A percentile compares a stretch with the other conserved stretches of the same genome.
These are phyloP conservation scores for Ceratina calcarata DNA, from an alignment of 1,140 invertebrate species.

Conservation along the genomic window DNA sequence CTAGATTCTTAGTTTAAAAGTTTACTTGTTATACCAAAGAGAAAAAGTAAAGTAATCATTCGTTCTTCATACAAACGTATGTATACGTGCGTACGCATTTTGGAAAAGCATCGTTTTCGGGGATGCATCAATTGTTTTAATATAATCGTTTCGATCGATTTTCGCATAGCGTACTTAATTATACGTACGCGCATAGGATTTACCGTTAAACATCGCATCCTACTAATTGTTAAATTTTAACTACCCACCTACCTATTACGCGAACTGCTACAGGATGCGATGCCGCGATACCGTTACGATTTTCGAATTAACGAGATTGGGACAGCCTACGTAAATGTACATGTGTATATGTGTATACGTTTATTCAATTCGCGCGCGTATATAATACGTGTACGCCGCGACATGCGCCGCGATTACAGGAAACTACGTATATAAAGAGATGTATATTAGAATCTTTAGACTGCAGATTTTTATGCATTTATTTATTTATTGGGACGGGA, in stretches of 20 bases:
- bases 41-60: neutral
- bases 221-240: conserved; percentile 7
- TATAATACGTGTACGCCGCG: neutral
- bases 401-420: neutral
- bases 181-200: neutral
- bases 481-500: too few species aligned
- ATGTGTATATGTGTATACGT: conserved; percentile 12
- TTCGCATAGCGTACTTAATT: neutral
- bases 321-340: conserved; percentile 2
- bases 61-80: neutral
- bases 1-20: neutral
- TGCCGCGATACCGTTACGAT: neutral
- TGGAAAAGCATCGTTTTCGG: neutral
- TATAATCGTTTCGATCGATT: neutral
- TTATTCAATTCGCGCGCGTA: neutral
- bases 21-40: conserved; percentile 10
- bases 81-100: neutral
- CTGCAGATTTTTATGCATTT: too few species aligned
- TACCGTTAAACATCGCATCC: too few species aligned
- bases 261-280: neutral
- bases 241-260: neutral
- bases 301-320: conserved; percentile 32
- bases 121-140: neutral
- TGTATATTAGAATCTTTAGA: conserved; percentile 12
- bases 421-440: conserved; percentile 7